Base-by-base conservation (phyloP, 2,113 vertebrate species). In the Gallinago media region DNA sequence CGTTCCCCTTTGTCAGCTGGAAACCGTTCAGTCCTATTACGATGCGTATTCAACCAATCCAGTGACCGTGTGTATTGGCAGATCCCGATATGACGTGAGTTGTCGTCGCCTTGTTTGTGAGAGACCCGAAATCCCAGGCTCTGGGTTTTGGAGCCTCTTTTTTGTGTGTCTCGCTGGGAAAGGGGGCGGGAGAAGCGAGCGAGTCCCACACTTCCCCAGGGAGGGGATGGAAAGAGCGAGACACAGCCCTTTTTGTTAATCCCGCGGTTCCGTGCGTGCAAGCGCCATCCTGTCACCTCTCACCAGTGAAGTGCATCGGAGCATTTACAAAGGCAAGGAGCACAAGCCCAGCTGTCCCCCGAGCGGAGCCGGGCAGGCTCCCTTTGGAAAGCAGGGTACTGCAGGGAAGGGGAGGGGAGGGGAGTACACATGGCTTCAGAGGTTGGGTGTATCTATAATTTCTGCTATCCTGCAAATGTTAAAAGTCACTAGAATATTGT, bases 391-490 rank as follows among this genome's bases (percentile, higher is more conserved):
- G 94, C 81, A 88, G 95, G 94, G 95, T 96, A 86, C 89, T 97
- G 96, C 97, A 91, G 97, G 96, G 97, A 96, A 93, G 94, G 98
- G 98, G 97, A 97, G 94, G 98, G 98, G 97, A 97, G 97, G 94
- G 95, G 77, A 93, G 77, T 85, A 92, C 83, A 92, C 86, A 83
- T 62, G 89, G 89, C 95, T 97, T 96, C 85, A 73, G 92, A 97
- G 72, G 95, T 94, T 97, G 98, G 96, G 95, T 97, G 89, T 96
- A 95, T 92, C 94, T 95, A 94, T 96, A 83, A 96, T 97, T 98
- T 96, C 96, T 97, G 97, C 98, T 98, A 94, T 97, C 94, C 96
- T 98, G 94, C 98, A 98, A 98, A 98, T 98, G 97, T 98, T 98
- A 98, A 98, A 98, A 99, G 98, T 98, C 96, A 95, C 95, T 98